Evolutionary conservation across 2,797 vertebrate genomes (phyloP), one percentile per base, ranked within the genome.

Genomic region (Amphiprion clarkii): DNA sequence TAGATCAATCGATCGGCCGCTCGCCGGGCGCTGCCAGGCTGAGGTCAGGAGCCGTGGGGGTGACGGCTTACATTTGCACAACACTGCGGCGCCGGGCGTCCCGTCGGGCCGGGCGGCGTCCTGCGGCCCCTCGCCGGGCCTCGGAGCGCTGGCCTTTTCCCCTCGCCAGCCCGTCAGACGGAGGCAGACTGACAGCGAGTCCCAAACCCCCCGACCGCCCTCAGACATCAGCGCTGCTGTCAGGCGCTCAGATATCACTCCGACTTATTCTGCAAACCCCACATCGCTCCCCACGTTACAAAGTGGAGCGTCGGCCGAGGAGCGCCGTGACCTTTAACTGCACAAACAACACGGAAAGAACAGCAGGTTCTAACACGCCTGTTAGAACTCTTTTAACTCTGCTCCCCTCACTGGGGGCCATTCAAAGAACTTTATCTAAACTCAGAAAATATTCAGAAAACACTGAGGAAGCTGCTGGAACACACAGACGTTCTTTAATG

Each of bases 41-140:
- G 91, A 93, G 94, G 94, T 94, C 93, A 93, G 87, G 82, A 86
- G 90, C 89, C 33, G 54, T 59, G 84, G 88, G 90, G 90, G 83
- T 63, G 82, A 76, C 17, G 65, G 82, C 81, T 89, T 86, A 86
- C 91, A 92, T 94, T 93, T 92, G 87, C 91, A 93, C 87, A 90
- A 93, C 85, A 90, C 78, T 57, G 60, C 54, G 54, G 78, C 75
- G 60, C 68, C 79, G 62, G 67, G 70, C 44, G 76, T 88, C 82
- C 87, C 56, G 46, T 76, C n/a, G 80, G 58, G 67, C 72, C 83
- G 29, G 51, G 78, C 44, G 82, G 79, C 36, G 27, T 78, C 83
- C 78, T 57, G 60, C 54, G 54, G 78, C 77, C 63, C 68, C 79
- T 60, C 56, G 46, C 78, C n/a, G 80, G 58, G 67, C 72, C 83